Base-by-base conservation (phyloP, 2,888 invertebrate genomes). In the Danaus chrysippus region DNA sequence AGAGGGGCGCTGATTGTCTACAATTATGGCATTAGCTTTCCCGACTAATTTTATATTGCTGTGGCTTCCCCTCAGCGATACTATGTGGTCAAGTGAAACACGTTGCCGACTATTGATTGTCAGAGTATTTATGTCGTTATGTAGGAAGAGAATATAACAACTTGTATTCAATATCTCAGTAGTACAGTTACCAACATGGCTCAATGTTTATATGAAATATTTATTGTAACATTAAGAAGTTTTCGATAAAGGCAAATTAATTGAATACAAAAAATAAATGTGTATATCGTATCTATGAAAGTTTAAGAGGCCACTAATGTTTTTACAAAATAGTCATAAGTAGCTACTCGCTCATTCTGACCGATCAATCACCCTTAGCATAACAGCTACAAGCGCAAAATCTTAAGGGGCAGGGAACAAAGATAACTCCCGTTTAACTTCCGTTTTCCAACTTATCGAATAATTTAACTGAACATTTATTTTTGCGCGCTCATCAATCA, bases 401-500 rank as follows among this genome's bases (percentile, higher is more conserved):
- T 89, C 87, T 88, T 88, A 80, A 77, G 83, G 86, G 87, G 87
- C 87, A 89, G 63, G 70, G 71, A 88, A 90, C 91, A 90, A 90
- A 91, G 91, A 91, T 91, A 91, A 91, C 91, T 91, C 91, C 87
- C 90, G 88, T 91, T 91, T 91, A 91, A 91, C 91, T 91, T 91
- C 90, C 91, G 90, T 91, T 91, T n/a, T 89, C 84, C 87, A 91
- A 91, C 91, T 91, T 91, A 91, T 91, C 91, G 91, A 91, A 91
- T 91, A 91, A 91, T 91, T 91, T 91, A 91, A 91, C 88, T 91
- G 88, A 91, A 90, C 91, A 91, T 91, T 91, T 91, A 91, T 91
- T 91, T 91, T 91, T 91, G 91, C 91, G 88, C 90, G 90, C 89
- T 91, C 91, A 91, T 91, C 91, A 91, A 91, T 91, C 91, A 91